These are phyloP conservation scores for Elephantulus edwardii DNA, from an alignment of 2,113 vertebrate species.

Conservation along the genomic window DNA sequence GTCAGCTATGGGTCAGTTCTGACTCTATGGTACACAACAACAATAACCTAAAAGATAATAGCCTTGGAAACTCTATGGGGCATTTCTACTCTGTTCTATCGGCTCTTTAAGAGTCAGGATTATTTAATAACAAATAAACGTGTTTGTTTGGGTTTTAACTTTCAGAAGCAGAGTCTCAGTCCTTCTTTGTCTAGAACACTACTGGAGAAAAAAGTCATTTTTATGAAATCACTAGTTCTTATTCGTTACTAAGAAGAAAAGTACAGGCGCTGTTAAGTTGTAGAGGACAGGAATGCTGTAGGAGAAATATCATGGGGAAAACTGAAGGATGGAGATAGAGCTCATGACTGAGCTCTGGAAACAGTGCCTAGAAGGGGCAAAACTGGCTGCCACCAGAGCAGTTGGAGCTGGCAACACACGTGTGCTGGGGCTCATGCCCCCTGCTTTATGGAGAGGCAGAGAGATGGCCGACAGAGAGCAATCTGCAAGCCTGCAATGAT, in stretches of 20 bases:
- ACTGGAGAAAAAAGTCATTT: too few species aligned
- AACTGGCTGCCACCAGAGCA: neutral
- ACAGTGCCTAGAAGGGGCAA: neutral
- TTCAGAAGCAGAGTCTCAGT: too few species aligned
- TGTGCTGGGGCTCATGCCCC: neutral
- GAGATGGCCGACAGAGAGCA: neutral
- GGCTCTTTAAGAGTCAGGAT: too few species aligned
- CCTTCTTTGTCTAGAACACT: too few species aligned
- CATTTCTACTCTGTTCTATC: too few species aligned
- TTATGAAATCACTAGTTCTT: neutral
- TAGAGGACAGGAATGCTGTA: neutral
- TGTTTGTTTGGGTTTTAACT: too few species aligned
- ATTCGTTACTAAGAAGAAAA: neutral
- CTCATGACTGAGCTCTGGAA: neutral
- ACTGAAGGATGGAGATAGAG: neutral
- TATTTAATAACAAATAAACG: too few species aligned
- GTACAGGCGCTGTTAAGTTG: neutral
- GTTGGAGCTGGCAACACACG: neutral
- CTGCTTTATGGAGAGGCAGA: neutral
- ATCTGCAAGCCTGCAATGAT: fast-evolving
- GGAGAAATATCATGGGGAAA: conserved; percentile 6
- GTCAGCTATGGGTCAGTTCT: too few species aligned
- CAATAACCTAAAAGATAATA: too few species aligned
- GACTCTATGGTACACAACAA: too few species aligned
- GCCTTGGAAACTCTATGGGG: too few species aligned